A percentile compares a stretch with the other conserved stretches of the same genome.
phyloP scores from a whole-genome alignment of 1,140 invertebrate species.

The Papilio polyxenes region DNA sequence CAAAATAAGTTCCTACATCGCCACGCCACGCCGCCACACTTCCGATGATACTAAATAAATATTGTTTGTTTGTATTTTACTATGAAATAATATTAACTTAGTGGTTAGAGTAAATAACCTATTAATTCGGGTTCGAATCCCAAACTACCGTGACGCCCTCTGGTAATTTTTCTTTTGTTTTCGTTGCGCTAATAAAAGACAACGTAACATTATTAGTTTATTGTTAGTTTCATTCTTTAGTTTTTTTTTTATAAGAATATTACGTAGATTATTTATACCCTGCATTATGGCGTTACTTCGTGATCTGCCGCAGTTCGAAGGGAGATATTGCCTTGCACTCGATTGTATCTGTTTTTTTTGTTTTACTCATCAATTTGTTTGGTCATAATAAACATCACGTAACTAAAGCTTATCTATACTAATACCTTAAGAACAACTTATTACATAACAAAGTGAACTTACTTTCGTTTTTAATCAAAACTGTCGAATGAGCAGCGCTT shows the following conservation, averaged over 20 bases:
- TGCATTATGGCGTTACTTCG: not conserved
- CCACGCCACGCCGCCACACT: not conserved
- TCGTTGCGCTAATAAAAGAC: no score
- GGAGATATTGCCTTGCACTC: no score
- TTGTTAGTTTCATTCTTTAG: no score
- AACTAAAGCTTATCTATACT: not conserved
- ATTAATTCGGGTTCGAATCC: no score
- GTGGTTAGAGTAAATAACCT: no score
- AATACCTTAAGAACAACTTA: not conserved
- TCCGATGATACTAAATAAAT: not conserved
- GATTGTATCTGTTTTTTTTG: not conserved
- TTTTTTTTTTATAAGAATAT: no score
- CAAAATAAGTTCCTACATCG: not conserved
- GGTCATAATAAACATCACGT: not conserved
- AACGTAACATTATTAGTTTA: no score
- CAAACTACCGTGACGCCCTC: no score
- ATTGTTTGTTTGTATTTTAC: no score
- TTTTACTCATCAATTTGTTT: not conserved
- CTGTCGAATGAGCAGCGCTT: not conserved
- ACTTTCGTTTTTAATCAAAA: constrained; percentile 24
- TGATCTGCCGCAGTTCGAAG: not conserved
- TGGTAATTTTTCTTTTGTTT: no score
- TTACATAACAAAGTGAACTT: not conserved
- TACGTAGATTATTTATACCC: no score
- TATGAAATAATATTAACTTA: no score